phyloP scores from a whole-genome alignment of 2,797 vertebrate species.

The Microctenopoma stevenorrisi region DNA sequence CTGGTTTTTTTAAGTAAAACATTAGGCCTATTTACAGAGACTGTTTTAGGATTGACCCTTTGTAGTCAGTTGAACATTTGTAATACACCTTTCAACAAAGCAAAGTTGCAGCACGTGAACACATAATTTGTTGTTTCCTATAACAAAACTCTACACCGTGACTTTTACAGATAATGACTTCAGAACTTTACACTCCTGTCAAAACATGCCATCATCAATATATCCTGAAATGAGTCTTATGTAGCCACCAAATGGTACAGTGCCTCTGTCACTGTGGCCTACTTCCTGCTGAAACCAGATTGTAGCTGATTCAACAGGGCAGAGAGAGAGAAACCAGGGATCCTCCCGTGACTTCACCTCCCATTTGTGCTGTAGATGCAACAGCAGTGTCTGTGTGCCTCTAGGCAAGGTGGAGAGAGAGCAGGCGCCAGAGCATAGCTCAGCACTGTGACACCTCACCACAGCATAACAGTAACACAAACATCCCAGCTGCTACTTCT shows the following conservation, averaged over 20 bases:
- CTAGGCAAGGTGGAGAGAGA: conserved; percentile 61
- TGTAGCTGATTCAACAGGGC: conserved; percentile 29
- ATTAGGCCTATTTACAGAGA: too few relatives aligned
- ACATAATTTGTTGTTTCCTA: neutral
- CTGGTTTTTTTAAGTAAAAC: too few relatives aligned
- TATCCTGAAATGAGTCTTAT: neutral
- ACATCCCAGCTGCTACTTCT: conserved; percentile 77
- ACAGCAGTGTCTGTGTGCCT: conserved; percentile 63
- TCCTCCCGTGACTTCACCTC: conserved; percentile 58
- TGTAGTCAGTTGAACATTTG: too few relatives aligned
- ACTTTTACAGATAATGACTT: neutral
- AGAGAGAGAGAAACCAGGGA: conserved; percentile 57
- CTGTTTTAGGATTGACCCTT: too few relatives aligned
- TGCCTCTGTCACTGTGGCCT: conserved; percentile 9
- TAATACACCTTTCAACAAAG: neutral
- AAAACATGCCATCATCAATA: neutral
- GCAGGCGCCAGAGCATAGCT: conserved; percentile 72
- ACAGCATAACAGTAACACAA: conserved; percentile 75
- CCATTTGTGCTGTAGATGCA: conserved; percentile 40
- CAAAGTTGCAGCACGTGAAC: neutral
- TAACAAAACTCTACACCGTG: neutral
- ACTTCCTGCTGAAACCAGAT: conserved; percentile 33
- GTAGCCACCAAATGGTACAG: conserved; percentile 5
- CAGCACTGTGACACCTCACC: conserved; percentile 72
- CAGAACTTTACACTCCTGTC: neutral